phyloP scores from a whole-genome alignment of 2,888 invertebrate species.

The Ctenicera cuprea region DNA sequence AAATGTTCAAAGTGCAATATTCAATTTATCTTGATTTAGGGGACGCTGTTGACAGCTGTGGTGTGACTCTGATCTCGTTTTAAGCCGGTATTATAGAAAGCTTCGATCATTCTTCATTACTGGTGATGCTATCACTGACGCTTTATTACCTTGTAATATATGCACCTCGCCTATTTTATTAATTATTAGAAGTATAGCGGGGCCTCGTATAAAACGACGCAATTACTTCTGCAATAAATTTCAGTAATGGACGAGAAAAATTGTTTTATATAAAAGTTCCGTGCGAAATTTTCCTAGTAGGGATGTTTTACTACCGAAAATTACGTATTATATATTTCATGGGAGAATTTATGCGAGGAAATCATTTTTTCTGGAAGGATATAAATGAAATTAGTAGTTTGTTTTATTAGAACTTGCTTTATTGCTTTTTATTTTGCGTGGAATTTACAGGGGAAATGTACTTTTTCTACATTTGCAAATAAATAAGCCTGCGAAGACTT shows the following conservation, averaged over 20 bases:
- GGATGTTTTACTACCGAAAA: conserved; percentile 6
- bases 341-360: too few relatives aligned
- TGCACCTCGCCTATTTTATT: conserved; percentile 34
- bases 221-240: conserved; percentile 12
- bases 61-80: conserved; percentile 42
- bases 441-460: too few relatives aligned
- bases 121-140: conserved; percentile 46
- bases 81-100: conserved; percentile 49
- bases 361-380: too few relatives aligned
- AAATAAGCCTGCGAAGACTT: too few relatives aligned
- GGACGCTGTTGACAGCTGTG: conserved; percentile 40
- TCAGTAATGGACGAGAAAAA: conserved; percentile 19
- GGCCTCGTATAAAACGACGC: neutral
- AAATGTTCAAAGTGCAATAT: conserved; percentile 40
- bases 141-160: conserved; percentile 36
- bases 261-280: conserved; percentile 13
- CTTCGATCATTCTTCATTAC: conserved; percentile 58
- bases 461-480: too few relatives aligned
- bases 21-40: conserved; percentile 46
- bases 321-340: neutral
- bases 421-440: too few relatives aligned
- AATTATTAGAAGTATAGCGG: conserved; percentile 19
- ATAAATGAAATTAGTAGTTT: too few relatives aligned
- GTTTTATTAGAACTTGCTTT: too few relatives aligned
- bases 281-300: neutral